These are phyloP conservation scores for Drosophila setosimentum DNA, from an alignment of 2,888 invertebrate genomes.

Conservation along the genomic window DNA sequence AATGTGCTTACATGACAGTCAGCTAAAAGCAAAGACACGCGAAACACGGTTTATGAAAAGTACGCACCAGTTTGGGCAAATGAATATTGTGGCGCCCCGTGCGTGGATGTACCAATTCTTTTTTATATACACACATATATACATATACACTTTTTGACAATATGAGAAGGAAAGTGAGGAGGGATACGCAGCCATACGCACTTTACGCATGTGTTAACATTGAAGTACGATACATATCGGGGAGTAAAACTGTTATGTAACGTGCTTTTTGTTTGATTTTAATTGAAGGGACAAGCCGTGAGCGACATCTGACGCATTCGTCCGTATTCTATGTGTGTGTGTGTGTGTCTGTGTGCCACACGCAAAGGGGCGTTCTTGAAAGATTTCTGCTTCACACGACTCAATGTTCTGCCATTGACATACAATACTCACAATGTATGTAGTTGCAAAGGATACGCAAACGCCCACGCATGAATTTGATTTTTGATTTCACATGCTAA, in stretches of 20 bases:
- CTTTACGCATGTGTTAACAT: constrained; percentile 60
- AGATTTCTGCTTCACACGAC: constrained; percentile 14
- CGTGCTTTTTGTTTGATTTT: constrained; percentile 65
- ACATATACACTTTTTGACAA: not conserved
- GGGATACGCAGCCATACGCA: constrained; percentile 17
- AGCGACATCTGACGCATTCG: constrained; percentile 44
- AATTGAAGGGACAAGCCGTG: constrained; percentile 61
- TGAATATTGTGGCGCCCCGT: constrained; percentile 1
- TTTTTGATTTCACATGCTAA: constrained; percentile 57
- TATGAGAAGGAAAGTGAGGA: not conserved
- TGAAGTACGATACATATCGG: constrained; percentile 45
- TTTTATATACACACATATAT: not conserved
- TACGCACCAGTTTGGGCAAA: not conserved
- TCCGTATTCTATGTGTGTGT: constrained; percentile 1
- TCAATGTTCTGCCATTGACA: constrained; percentile 42
- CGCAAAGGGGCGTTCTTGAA: constrained; percentile 11
- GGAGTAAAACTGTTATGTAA: constrained; percentile 16
- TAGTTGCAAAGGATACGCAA: constrained; percentile 36
- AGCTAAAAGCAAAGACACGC: constrained; percentile 6
- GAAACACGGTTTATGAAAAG: not conserved
- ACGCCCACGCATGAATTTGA: constrained; percentile 38
- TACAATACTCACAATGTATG: constrained; percentile 43
- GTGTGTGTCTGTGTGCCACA: constrained; percentile 1
- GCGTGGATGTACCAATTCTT: constrained; percentile 2
- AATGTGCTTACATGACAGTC: constrained; percentile 2